Base-by-base conservation (phyloP, 2,797 vertebrate genomes). In the Typhlichthys eigenmanni region DNA sequence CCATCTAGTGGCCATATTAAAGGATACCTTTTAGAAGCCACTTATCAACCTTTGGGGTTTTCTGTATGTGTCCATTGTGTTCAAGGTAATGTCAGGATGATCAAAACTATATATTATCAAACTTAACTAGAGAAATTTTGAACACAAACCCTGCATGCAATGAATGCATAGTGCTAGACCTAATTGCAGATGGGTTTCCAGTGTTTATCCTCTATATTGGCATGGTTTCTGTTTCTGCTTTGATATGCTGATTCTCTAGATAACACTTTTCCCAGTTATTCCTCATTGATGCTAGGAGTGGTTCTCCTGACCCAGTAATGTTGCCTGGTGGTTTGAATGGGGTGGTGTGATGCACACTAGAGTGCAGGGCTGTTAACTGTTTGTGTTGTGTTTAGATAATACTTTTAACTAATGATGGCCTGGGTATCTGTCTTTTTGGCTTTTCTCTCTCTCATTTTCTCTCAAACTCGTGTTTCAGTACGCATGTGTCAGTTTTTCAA, bases 401-500 rank as follows among this genome's bases (percentile, higher is more conserved):
- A 45, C 11, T 5, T 43, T 46, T 1, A 29, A 38, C n/a, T 13
- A 19, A 4, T 6, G 17, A 57, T 4, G 14, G 47, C 60, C 32
- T 54, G 51, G 57, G 47, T 76, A 62, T 67, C 24, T 47, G 17
- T 64, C 58, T 59, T 60, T 34, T 60, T 60, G 63, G 71, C 64
- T 72, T 63, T 66, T 43, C 51, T 13, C 12, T 46, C 32, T 16
- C 43, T 58, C 10, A 54, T 78, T 85, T 68, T 68, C 72, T 83
- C 74, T 84, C 71, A 58, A 61, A 64, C 75, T 71, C 53, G 62
- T 69, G 69, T 67, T 43, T 19, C 10, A 68, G 13, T 49, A 5
- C 86, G 85, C 84, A 85, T 88, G 85, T 82, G 16, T 54, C 45
- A 38, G 34, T 56, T 13, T 50, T 1, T 50, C 13, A 34, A 0